Conservation (phyloP, 2,113 vertebrate species). For the Psilopsiagon aymara region DNA sequence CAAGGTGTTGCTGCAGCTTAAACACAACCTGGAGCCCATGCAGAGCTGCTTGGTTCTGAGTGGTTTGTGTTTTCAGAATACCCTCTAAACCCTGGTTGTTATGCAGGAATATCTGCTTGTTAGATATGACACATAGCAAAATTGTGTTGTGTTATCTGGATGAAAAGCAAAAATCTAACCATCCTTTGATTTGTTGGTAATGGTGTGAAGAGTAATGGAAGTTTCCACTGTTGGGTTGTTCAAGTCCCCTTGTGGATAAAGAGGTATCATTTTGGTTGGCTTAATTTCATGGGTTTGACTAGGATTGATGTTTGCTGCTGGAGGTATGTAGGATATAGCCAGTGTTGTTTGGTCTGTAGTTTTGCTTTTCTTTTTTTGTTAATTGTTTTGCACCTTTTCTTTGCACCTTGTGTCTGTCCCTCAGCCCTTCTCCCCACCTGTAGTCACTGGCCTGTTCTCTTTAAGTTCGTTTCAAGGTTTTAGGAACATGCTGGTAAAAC, state of each 20-base stretch:
- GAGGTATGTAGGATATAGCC: slow-evolving; percentile 70
- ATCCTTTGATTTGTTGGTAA: background rate
- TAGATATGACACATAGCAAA: background rate
- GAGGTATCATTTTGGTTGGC: slow-evolving; percentile 59
- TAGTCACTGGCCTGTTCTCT: slow-evolving; percentile 6
- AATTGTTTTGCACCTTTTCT: slow-evolving; percentile 41
- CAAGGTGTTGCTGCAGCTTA: background rate
- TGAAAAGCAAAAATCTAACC: slow-evolving; percentile 17
- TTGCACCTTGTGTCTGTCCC: slow-evolving; percentile 25
- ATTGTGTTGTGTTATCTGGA: background rate
- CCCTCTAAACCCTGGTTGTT: background rate
- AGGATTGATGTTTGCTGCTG: slow-evolving; percentile 72
- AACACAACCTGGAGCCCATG: background rate
- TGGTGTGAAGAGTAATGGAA: slow-evolving; percentile 62
- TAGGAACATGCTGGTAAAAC: slow-evolving; percentile 36
- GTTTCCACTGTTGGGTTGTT: background rate
- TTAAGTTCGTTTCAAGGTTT: background rate
- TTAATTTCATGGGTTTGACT: slow-evolving; percentile 65
- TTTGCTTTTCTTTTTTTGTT: slow-evolving; percentile 13
- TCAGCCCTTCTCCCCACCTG: slow-evolving; percentile 2
- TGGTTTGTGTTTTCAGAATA: background rate
- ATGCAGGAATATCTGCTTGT: background rate
- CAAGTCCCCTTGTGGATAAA: background rate
- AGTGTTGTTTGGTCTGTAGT: slow-evolving; percentile 70
- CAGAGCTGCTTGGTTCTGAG: background rate